These are phyloP conservation scores for Leptodactylus fuscus DNA, from an alignment of 2,113 vertebrate genomes.

Conservation along the genomic window DNA sequence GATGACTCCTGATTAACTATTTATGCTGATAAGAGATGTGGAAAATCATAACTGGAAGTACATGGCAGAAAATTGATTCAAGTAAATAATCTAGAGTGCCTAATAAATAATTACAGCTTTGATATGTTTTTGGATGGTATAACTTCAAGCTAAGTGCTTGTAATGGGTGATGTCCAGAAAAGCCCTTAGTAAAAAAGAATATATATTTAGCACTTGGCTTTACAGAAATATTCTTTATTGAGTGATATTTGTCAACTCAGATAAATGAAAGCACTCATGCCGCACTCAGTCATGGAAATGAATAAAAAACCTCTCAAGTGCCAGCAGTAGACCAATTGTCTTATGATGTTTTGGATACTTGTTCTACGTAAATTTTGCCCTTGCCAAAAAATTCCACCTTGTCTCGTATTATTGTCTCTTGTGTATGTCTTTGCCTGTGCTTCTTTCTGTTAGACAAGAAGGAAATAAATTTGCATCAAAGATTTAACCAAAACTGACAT, in stretches of 20 bases:
- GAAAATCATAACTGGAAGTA: constrained; percentile 51
- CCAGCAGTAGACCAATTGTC: neutral
- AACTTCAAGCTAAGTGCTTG: constrained; percentile 51
- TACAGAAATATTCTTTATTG: constrained; percentile 17
- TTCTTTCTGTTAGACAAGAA: neutral
- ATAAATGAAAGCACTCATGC: constrained; percentile 46
- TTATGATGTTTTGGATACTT: neutral
- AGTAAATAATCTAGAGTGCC: constrained; percentile 41
- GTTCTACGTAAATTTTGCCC: neutral
- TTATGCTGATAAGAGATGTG: constrained; percentile 41
- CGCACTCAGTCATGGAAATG: constrained; percentile 17
- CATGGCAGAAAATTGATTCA: constrained; percentile 45
- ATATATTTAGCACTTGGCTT: constrained; percentile 45
- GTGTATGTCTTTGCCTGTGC: neutral
- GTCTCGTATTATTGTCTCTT: neutral
- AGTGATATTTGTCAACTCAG: constrained; percentile 54
- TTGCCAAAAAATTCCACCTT: neutral
- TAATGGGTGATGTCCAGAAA: constrained; percentile 52
- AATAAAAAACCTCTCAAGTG: neutral
- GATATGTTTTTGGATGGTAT: constrained; percentile 53
- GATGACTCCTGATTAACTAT: constrained; percentile 41
- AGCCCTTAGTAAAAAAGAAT: constrained; percentile 36
- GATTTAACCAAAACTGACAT: too few species aligned
- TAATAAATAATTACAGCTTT: constrained; percentile 54
- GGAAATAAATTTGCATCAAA: neutral